Percentiles rank a stretch among this genome's conserved stretches.
Conservation (phyloP, 2,888 invertebrate species). For the Sabatieria punctata region DNA sequence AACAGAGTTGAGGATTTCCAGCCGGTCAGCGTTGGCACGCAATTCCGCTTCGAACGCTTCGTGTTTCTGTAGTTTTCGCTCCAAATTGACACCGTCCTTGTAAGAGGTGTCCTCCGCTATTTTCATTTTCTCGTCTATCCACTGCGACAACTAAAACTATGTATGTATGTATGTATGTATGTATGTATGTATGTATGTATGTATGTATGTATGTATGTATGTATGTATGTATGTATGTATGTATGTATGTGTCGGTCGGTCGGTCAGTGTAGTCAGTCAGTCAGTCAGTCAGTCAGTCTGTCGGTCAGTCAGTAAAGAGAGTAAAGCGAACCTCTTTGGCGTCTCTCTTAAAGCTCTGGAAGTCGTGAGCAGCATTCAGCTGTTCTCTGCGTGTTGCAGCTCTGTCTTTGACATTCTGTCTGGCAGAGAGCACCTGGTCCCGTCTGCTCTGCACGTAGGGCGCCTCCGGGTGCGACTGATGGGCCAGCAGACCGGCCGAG, state of each 20-base stretch:
- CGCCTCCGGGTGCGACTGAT: conserved; percentile 43
- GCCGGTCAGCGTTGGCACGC: conserved; percentile 34
- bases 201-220: no score
- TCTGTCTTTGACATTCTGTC: conserved; percentile 41
- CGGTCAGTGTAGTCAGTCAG: no score
- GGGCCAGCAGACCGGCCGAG: conserved; percentile 61
- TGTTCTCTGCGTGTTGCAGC: conserved; percentile 55
- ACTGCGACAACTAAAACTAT: conserved; percentile 46
- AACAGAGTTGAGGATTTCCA: conserved; percentile 34
- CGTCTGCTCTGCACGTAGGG: conserved; percentile 17
- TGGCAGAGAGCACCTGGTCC: conserved; percentile 35
- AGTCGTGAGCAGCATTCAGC: conserved; percentile 64
- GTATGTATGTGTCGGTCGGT: no score
- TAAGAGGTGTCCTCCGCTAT: conserved; percentile 83
- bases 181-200: no score
- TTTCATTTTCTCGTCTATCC: conserved; percentile 78
- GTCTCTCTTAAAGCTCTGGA: conserved; percentile 78
- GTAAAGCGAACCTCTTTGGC: conserved; percentile 64
- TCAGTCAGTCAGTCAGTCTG: no score
- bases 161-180: no score
- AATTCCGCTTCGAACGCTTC: conserved; percentile 40
- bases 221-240: no score
- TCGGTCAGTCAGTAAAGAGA: no score
- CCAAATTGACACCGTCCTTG: conserved; percentile 44
- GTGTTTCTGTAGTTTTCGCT: conserved; percentile 37